Evolutionary conservation across 2,797 vertebrate species (phyloP).

Genomic region (Rhinophrynus dorsalis): DNA sequence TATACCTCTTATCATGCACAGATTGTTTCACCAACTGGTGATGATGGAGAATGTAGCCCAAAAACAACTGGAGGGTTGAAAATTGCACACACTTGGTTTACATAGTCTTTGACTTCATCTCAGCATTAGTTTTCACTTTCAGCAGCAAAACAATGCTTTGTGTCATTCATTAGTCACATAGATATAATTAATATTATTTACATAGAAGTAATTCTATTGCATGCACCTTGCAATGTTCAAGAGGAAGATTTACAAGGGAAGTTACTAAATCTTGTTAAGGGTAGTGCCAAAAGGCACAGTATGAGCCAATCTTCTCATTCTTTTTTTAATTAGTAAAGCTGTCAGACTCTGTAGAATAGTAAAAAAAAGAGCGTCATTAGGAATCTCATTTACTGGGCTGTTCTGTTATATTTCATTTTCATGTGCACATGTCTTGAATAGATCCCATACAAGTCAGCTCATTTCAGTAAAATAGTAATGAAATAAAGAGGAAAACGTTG

Average conservation of each 20-base stretch:
- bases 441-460: not conserved
- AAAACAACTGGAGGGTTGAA: too few relatives aligned
- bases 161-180: not conserved
- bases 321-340: constrained; percentile 39
- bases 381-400: constrained; percentile 11
- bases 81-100: too few relatives aligned
- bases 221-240: not conserved
- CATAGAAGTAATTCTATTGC: constrained; percentile 13
- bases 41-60: too few relatives aligned
- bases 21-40: too few relatives aligned
- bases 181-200: constrained; percentile 11
- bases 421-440: not conserved
- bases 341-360: constrained; percentile 19
- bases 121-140: not conserved
- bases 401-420: constrained; percentile 23
- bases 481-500: not conserved
- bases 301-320: not conserved
- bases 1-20: too few relatives aligned
- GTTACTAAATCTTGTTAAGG: constrained; percentile 29
- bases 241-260: constrained; percentile 15
- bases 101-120: too few relatives aligned
- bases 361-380: constrained; percentile 22
- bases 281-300: not conserved
- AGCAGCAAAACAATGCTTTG: not conserved
- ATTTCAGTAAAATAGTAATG: not conserved